These are phyloP conservation scores for Hormiphora californensis DNA, from an alignment of 37 sponge, comb jelly and placozoan genomes.

Conservation along the genomic window DNA sequence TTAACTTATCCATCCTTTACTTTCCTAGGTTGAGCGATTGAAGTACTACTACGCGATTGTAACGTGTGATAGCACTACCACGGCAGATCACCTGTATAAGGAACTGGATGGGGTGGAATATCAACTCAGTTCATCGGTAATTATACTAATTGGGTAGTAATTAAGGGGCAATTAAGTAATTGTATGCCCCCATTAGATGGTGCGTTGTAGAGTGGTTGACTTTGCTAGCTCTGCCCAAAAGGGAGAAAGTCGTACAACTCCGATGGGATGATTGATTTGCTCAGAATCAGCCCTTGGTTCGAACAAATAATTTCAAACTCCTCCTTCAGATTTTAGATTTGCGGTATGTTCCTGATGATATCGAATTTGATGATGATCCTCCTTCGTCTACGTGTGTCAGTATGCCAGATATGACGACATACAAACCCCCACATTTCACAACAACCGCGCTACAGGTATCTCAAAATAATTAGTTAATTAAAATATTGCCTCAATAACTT, in stretches of 20 bases:
- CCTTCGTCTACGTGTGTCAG: background rate
- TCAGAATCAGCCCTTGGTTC: too few relatives aligned
- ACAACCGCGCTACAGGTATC: constrained; percentile 35
- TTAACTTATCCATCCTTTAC: too few relatives aligned
- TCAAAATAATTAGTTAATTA: too few relatives aligned
- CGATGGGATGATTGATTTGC: too few relatives aligned
- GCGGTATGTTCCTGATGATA: constrained; percentile 44
- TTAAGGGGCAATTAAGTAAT: too few relatives aligned
- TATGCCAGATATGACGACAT: constrained; percentile 43
- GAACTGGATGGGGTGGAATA: constrained; percentile 47
- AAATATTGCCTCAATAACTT: too few relatives aligned
- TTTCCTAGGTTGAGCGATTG: constrained; percentile 23
- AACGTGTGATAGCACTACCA: background rate
- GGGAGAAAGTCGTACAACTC: too few relatives aligned
- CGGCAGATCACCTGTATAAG: background rate
- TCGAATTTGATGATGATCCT: constrained; percentile 46
- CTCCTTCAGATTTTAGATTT: background rate
- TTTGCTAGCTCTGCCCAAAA: too few relatives aligned
- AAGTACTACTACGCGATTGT: constrained; percentile 53
- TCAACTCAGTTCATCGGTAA: constrained; percentile 45
- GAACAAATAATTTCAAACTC: background rate
- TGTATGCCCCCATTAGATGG: too few relatives aligned
- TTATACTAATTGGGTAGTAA: too few relatives aligned
- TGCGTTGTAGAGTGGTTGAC: too few relatives aligned
- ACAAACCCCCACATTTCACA: constrained; percentile 40